Evolutionary conservation across 2,113 vertebrate genomes (phyloP).

Genomic region (Meles meles): DNA sequence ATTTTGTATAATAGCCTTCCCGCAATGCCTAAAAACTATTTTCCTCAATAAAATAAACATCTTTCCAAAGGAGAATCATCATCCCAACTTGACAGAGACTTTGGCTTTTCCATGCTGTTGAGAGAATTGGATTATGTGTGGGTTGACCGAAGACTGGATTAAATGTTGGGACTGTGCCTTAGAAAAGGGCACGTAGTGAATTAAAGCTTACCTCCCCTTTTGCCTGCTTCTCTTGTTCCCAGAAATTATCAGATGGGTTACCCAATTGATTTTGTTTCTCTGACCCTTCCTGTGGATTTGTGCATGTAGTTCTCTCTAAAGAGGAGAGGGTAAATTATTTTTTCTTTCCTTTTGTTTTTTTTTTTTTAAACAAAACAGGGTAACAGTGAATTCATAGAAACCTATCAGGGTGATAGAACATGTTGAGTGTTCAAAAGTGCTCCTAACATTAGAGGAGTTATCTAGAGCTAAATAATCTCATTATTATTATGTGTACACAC

Average conservation of each 20-base stretch:
- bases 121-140: neutral
- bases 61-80: neutral
- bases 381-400: neutral
- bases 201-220: neutral
- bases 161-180: neutral
- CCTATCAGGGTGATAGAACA: neutral
- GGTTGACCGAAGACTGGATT: neutral
- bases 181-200: neutral
- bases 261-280: constrained; percentile 19
- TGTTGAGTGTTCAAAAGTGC: neutral
- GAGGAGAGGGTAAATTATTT: neutral
- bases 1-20: neutral
- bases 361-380: neutral
- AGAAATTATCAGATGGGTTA: neutral
- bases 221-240: neutral
- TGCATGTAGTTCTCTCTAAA: constrained; percentile 36
- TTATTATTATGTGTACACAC: neutral
- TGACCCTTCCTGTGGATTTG: constrained; percentile 37
- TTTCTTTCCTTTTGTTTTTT: neutral
- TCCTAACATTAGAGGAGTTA: neutral
- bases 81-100: neutral
- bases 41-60: neutral
- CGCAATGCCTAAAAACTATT: neutral
- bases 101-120: neutral
- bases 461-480: neutral